These are phyloP conservation scores for Ciona savignyi DNA, from an alignment of 23 tunicate genomes.

Conservation along the genomic window DNA sequence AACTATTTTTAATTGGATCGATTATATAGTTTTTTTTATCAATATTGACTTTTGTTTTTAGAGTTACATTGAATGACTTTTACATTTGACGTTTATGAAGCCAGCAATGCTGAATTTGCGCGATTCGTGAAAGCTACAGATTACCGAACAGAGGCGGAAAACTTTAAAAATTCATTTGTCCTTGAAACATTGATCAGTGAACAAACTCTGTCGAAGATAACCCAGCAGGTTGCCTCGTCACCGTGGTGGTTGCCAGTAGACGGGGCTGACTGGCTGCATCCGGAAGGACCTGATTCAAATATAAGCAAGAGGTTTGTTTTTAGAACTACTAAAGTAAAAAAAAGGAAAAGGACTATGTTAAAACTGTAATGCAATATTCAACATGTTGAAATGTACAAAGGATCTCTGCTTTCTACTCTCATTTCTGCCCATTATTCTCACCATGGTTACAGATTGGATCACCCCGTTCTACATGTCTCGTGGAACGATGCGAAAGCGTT, in stretches of 20 bases:
- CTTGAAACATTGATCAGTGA: conserved; percentile 66
- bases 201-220: conserved; percentile 48
- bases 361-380: too few species aligned
- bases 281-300: conserved; percentile 82
- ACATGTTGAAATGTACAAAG: too few species aligned
- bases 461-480: conserved; percentile 93
- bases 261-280: conserved; percentile 81
- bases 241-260: conserved; percentile 99
- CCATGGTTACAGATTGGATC: conserved; percentile 56
- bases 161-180: conserved; percentile 81
- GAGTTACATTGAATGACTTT: conserved; percentile 49
- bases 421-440: too few species aligned
- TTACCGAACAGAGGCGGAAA: conserved; percentile 88
- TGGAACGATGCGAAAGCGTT: conserved; percentile 94
- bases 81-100: conserved; percentile 87
- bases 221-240: conserved; percentile 76
- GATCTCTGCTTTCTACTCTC: neutral
- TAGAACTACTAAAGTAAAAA: too few species aligned
- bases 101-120: conserved; percentile 75
- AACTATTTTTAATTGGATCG: too few species aligned
- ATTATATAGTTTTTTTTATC: too few species aligned
- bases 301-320: conserved; percentile 30
- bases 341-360: too few species aligned
- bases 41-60: too few species aligned
- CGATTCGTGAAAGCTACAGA: conserved; percentile 64